Base-by-base conservation (phyloP, 2,797 vertebrate genomes). In the Carapus acus region DNA sequence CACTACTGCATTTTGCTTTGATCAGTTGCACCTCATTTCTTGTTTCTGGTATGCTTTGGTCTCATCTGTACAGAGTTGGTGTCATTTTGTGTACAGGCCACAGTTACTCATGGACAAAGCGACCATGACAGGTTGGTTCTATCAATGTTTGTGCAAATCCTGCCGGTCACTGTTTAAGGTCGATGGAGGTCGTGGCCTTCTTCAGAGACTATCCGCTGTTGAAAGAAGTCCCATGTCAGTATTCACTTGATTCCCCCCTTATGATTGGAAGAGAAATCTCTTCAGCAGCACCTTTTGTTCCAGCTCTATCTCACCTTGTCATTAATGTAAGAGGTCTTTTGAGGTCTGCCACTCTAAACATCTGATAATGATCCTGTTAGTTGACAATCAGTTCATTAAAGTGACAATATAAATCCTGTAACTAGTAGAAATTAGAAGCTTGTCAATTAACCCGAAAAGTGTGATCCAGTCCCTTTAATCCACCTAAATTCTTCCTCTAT, bases 161-260 rank as follows among this genome's bases (percentile, higher is more conserved):
- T 29, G 43, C 13, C 46, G 50, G 44, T 44, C 20, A 13, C 43
- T 44, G 15, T 44, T 15, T 18, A 43, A 58, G 55, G 50, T 69
- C 65, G 67, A 54, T 69, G 64, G 69, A 79, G 67, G 73, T 76
- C 65, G 71, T 44, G 64, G 40, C 38, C 60, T 61, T 57, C 54
- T 65, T 51, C 57, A 61, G 67, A 47, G 33, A 44, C 51, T 43
- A 44, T 73, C 65, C 62, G 67, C 50, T 47, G 41, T 56, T 27
- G 55, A 58, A 46, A 60, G n/a, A 64, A 15, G 34, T 42, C 55
- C 67, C 44, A 39, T 54, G 69, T 65, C 51, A 34, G 39, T 57
- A 9, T 33, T 33, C 31, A 33, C 9, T 13, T 13, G 20, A 64
- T 54, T 67, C 62, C 56, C 52, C 58, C 17, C 4, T 42, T 18